Conservation (phyloP, 2,113 vertebrate species). For the Solea senegalensis region DNA sequence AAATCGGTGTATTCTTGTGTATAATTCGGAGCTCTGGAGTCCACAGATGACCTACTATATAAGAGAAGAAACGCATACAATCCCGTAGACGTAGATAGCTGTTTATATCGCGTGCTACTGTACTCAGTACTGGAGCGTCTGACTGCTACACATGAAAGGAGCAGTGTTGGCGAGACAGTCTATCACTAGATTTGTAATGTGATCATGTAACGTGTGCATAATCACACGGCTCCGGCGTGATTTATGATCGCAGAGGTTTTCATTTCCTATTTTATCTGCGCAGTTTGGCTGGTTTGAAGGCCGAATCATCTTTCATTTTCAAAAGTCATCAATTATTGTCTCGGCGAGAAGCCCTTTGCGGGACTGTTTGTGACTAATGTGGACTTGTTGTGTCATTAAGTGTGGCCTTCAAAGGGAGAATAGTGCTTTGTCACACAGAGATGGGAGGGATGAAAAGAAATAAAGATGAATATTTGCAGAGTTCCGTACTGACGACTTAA, state of each 20-base stretch:
- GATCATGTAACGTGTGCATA: slow-evolving; percentile 51
- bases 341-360: slow-evolving; percentile 30
- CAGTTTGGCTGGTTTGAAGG: slow-evolving; percentile 22
- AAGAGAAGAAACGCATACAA: slow-evolving; percentile 17
- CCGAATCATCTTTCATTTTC: slow-evolving; percentile 46
- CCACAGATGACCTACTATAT: neutral
- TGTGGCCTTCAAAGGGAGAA: slow-evolving; percentile 14
- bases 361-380: slow-evolving; percentile 11
- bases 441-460: neutral
- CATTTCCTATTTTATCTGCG: slow-evolving; percentile 65
- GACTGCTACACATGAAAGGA: slow-evolving; percentile 22
- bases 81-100: slow-evolving; percentile 32
- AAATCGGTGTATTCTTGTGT: too few relatives aligned
- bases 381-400: slow-evolving; percentile 45
- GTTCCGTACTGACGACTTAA: too few relatives aligned
- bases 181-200: slow-evolving; percentile 48
- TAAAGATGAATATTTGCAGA: too few relatives aligned
- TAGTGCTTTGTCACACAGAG: neutral
- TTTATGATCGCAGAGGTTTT: slow-evolving; percentile 55
- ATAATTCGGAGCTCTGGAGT: neutral
- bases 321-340: slow-evolving; percentile 33
- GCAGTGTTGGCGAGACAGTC: slow-evolving; percentile 24
- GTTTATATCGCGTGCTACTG: slow-evolving; percentile 55
- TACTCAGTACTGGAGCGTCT: slow-evolving; percentile 37
- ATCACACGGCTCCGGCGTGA: slow-evolving; percentile 50